Base-by-base conservation (phyloP, 2,888 invertebrate species). In the Eilema depressum region DNA sequence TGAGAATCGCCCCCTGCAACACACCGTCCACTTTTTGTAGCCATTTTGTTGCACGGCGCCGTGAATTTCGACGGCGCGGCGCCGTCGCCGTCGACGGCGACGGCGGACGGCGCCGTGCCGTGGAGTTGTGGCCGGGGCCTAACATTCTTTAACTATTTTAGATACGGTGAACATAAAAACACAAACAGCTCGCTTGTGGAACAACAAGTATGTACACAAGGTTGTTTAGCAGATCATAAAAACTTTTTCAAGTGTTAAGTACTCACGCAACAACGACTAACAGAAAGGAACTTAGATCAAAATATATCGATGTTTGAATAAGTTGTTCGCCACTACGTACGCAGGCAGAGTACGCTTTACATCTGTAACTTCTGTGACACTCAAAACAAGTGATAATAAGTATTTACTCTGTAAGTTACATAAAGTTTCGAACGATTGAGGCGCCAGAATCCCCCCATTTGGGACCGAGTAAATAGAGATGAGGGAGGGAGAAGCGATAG, bases 401-500 rank as follows among this genome's bases (percentile, higher is more conserved):
- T 83, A 80, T 81, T 84, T 84, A 83, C 81, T 88, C 87, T 87
- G 85, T 88, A 88, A 89, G 80, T 82, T 89, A 88, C 87, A 90
- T 90, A 88, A 79, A 88, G 86, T 87, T 88, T 83, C 89, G 85
- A 86, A 85, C 86, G 86, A 88, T 88, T 86, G 83, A 87, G 88
- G 91, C 91, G 92, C 91, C 91, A 90, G 88, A 85, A 89, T 89
- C 91, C 93, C 92, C 90, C 94, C 91, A 91, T 93, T 93, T 91
- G 84, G 90, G 85, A 89, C 90, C 90, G 88, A 91, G 93, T 93
- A 94, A 93, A 94, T 92, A 92, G 86, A 92, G 91, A 92, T 89
- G 90, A 91, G 91, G 91, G 91, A 92, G 92, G 93, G 93, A 92
- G 91, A 79, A 80, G 84, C 89, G 90, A 93, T 95, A 95, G 95